A percentile compares a stretch with the other conserved stretches of the same genome.
Evolutionary conservation across 2,797 vertebrate species (phyloP).

Genomic region (Menidia menidia): DNA sequence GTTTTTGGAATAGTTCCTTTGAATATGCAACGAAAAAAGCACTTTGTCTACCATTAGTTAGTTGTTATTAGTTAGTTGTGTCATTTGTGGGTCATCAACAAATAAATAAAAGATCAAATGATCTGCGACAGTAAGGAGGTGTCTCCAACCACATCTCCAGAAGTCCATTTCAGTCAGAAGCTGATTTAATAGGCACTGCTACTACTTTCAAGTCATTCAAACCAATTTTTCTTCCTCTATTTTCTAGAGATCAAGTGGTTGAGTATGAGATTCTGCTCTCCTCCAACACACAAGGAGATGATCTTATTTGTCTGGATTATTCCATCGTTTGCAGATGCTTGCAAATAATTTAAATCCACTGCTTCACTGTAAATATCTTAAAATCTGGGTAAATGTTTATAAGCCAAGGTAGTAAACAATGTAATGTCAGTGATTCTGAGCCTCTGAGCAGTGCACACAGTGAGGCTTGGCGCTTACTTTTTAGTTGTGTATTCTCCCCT

Average conservation of each 20-base stretch:
- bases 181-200: neutral
- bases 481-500: too few relatives aligned
- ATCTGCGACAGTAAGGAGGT: neutral
- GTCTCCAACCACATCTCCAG: neutral
- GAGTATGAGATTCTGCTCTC: neutral
- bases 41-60: neutral
- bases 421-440: too few relatives aligned
- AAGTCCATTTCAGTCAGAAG: conserved; percentile 2
- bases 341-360: conserved; percentile 4
- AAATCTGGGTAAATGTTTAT: too few relatives aligned
- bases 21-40: neutral
- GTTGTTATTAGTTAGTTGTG: neutral
- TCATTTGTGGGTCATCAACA: neutral
- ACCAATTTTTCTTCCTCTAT: neutral
- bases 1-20: neutral
- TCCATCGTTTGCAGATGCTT: neutral
- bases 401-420: too few relatives aligned
- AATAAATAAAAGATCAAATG: neutral
- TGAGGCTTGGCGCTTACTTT: too few relatives aligned
- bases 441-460: too few relatives aligned
- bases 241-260: neutral
- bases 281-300: neutral
- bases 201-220: too few relatives aligned
- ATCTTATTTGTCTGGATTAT: neutral
- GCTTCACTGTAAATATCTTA: neutral